Base-by-base conservation (phyloP, 2,888 invertebrate genomes). In the Eristalinus aeneus region DNA sequence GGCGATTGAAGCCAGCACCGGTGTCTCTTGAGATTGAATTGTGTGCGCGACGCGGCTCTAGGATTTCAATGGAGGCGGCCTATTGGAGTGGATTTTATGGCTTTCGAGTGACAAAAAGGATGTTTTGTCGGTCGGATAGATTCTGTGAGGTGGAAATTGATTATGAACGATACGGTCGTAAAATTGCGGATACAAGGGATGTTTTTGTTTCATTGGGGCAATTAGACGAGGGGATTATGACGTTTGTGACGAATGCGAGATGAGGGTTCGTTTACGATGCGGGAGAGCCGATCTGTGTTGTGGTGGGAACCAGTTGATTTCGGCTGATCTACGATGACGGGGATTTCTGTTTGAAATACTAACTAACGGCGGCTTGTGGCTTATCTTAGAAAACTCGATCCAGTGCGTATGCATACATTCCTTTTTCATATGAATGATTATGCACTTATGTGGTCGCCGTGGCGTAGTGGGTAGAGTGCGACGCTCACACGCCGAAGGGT, bases 71-170 rank as follows among this genome's bases (percentile, higher is more conserved):
- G 68, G 73, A 75, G 69, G 31, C 4, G 32, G 65, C 27, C 27
- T 71, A 75, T 77, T 73, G 73, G 60, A 67, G 69, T 23, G 69
- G 60, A 39, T 69, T 86, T 82, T 71, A 76, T 86, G 77, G 73
- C 34, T 74, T 65, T 74, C 36, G 60, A 82, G 86, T 86, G 86
- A 86, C 86, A 82, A 86, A 82, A 82, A 74, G 76, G 73, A 82
- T 77, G 86, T 82, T 77, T 65, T 82, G 61, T 74, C 73, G 76
- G 39, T 12, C 12, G 61, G 54, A 69, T 23, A 5, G 22, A 69
- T 23, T 63, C 9, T 56, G 56, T 65, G 22, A 67, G 61, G 63
- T 46, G 46, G 54, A 54, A 81, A 71, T 71, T 58, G 53, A 71
- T 71, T 53, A 67, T 76, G 60, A 72, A 23, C 54, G 76, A 76